Conservation (phyloP, 1,140 invertebrate species). For the Drosophila sproati region DNA sequence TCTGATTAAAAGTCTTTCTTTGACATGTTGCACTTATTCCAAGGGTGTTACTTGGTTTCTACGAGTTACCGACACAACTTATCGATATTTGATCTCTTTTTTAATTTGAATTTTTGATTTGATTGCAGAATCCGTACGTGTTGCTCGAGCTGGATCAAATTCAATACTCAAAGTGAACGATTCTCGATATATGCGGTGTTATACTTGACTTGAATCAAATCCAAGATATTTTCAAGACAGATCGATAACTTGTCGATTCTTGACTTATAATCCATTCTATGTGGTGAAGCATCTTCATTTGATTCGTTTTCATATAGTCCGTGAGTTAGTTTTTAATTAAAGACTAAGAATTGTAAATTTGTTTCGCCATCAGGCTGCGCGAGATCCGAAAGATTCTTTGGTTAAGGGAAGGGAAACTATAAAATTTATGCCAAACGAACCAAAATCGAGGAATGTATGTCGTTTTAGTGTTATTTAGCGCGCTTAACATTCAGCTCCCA, state of each 20-base stretch:
- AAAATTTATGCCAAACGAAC: conserved; percentile 38
- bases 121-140: no score
- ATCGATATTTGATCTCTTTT: not conserved
- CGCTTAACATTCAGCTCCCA: conserved; percentile 44
- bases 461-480: conserved; percentile 11
- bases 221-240: no score
- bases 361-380: not conserved
- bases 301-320: not conserved
- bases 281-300: no score
- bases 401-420: not conserved
- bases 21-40: not conserved
- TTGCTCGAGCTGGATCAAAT: no score
- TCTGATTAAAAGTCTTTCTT: conserved; percentile 7
- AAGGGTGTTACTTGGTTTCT: not conserved
- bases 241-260: not conserved
- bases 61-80: not conserved
- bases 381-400: conserved; percentile 2
- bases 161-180: no score
- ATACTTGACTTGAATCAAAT: no score
- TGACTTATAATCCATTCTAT: not conserved
- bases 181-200: no score
- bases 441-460: conserved; percentile 17
- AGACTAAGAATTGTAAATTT: conserved; percentile 13
- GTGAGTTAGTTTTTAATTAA: not conserved
- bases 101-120: no score